Conservation (phyloP, 2,113 vertebrate genomes). For the Hucho hucho region DNA sequence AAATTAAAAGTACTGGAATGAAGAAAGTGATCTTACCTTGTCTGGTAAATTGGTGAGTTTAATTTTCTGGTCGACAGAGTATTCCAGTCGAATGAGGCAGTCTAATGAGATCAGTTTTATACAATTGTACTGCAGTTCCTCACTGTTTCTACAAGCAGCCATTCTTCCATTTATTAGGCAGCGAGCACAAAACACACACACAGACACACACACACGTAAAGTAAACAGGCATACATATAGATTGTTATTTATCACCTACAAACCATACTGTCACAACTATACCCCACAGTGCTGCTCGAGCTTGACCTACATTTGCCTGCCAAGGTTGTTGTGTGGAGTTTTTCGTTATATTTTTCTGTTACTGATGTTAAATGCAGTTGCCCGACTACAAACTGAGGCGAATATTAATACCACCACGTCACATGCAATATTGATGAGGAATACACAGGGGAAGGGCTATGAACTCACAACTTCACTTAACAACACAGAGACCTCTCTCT, state of each 20-base stretch:
- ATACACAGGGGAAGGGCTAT: constrained; percentile 46
- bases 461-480: constrained; percentile 34
- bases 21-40: background rate
- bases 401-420: constrained; percentile 62
- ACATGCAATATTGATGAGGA: constrained; percentile 67
- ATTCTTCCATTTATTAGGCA: constrained; percentile 23
- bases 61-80: background rate
- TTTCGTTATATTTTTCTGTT: constrained; percentile 37
- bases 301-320: constrained; percentile 67
- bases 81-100: background rate
- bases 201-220: background rate
- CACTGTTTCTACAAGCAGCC: constrained; percentile 49
- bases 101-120: constrained; percentile 45
- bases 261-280: constrained; percentile 24
- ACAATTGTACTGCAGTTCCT: constrained; percentile 45
- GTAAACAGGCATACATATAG: background rate
- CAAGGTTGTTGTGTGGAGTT: constrained; percentile 56
- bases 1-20: background rate
- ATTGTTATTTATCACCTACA: constrained; percentile 6
- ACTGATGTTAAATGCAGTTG: constrained; percentile 55
- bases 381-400: constrained; percentile 59
- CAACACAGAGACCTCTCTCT: constrained; percentile 25
- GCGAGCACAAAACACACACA: constrained; percentile 22
- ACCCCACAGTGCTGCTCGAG: constrained; percentile 51
- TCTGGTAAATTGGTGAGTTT: background rate